Evolutionary conservation across 2,797 vertebrate genomes (phyloP).

Genomic region (Anniella stebbinsi): DNA sequence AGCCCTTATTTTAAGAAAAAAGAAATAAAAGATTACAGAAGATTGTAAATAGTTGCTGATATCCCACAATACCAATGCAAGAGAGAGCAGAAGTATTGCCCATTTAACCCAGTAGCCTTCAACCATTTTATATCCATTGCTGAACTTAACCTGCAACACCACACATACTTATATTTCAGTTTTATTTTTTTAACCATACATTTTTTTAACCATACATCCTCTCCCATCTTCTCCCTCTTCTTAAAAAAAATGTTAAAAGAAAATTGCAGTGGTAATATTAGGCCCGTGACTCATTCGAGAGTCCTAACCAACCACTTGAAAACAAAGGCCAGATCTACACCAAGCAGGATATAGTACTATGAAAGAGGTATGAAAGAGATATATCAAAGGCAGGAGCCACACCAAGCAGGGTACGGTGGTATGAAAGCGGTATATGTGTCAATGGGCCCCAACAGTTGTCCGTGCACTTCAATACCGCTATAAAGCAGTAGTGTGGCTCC

Average conservation of each 20-base stretch:
- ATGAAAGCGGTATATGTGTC: too few relatives aligned
- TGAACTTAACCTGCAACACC: neutral
- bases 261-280: neutral
- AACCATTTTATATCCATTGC: neutral
- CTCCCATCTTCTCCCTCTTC: neutral
- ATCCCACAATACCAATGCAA: neutral
- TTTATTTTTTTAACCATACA: neutral
- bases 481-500: too few relatives aligned
- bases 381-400: too few relatives aligned
- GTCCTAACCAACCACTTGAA: neutral
- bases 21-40: neutral
- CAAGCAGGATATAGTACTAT: too few relatives aligned
- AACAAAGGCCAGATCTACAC: too few relatives aligned
- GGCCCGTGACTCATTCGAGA: neutral
- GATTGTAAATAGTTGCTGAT: neutral
- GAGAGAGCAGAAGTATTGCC: neutral
- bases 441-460: too few relatives aligned
- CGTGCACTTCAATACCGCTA: too few relatives aligned
- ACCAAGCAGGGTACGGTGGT: too few relatives aligned
- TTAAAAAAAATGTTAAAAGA: neutral
- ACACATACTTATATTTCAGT: neutral
- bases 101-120: neutral
- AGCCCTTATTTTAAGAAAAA: constrained; percentile 82
- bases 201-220: neutral
- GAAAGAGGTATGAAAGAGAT: too few relatives aligned